These are phyloP conservation scores for Notolepis coatsorum DNA, from an alignment of 2,797 vertebrate genomes.

Conservation along the genomic window DNA sequence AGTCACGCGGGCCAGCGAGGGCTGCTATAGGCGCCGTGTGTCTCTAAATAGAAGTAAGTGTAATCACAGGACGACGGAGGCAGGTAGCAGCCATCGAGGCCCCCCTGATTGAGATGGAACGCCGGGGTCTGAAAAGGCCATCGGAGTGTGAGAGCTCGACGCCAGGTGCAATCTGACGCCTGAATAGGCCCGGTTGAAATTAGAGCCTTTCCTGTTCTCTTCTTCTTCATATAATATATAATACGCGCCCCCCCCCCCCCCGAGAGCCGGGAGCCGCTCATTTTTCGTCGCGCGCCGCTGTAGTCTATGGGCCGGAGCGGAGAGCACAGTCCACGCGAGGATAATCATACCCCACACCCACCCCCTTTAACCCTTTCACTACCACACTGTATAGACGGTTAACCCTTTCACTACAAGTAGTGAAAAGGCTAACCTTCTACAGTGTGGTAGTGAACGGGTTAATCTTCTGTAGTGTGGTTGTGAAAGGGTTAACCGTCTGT, in stretches of 20 bases:
- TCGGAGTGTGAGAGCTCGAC: constrained; percentile 52
- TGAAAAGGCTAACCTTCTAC: no score
- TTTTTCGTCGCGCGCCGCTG: constrained; percentile 24
- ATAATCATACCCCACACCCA: constrained; percentile 44
- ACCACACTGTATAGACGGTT: no score
- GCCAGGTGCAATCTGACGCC: constrained; percentile 65
- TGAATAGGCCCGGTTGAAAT: constrained; percentile 70
- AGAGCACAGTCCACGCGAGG: constrained; percentile 17
- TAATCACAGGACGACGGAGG: constrained; percentile 78
- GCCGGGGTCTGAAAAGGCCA: constrained; percentile 72
- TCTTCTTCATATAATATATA: no score
- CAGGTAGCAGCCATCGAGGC: constrained; percentile 77
- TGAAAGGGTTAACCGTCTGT: no score
- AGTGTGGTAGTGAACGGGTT: no score
- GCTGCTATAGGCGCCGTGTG: constrained; percentile 58
- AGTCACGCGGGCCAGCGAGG: constrained; percentile 48
- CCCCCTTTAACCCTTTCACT: constrained; percentile 64
- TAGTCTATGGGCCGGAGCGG: constrained; percentile 24
- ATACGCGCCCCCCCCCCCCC: constrained; percentile 25
- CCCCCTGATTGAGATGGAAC: constrained; percentile 76
- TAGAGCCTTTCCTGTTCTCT: constrained; percentile 64
- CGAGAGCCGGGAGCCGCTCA: constrained; percentile 39
- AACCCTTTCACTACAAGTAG: no score
- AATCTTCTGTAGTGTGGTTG: no score
- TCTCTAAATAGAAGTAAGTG: constrained; percentile 77